Conservation (phyloP, 53 echinoderm and acorn worm genomes). For the Zoroaster sp. region DNA sequence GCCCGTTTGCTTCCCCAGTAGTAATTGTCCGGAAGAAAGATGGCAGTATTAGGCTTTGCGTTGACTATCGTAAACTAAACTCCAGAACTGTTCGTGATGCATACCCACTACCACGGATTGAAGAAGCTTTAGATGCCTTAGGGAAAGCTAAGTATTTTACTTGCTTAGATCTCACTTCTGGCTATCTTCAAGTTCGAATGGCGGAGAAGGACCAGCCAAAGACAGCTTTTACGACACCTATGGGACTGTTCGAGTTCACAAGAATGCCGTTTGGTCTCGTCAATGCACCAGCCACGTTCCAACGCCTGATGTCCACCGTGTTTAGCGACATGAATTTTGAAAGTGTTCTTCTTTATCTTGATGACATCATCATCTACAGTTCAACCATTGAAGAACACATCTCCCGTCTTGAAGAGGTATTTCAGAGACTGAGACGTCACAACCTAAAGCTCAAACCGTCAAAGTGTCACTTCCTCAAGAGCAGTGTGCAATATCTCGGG, state of each 20-base stretch:
- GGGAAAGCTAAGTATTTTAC: slow-evolving; percentile 57
- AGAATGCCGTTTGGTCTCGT: slow-evolving; percentile 46
- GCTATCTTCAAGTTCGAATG: slow-evolving; percentile 28
- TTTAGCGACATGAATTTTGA: slow-evolving; percentile 32
- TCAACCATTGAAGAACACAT: slow-evolving; percentile 30
- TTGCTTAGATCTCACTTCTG: slow-evolving; percentile 47
- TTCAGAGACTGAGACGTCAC: background rate
- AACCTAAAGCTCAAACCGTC: background rate
- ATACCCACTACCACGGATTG: slow-evolving; percentile 33
- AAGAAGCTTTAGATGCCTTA: slow-evolving; percentile 31
- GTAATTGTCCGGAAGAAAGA: slow-evolving; percentile 49
- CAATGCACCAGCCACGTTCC: slow-evolving; percentile 51
- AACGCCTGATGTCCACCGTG: slow-evolving; percentile 42
- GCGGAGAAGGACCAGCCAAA: background rate
- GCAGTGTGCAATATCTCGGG: slow-evolving; percentile 16
- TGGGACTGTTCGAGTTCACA: slow-evolving; percentile 35
- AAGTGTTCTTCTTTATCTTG: slow-evolving; percentile 32
- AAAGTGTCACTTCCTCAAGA: slow-evolving; percentile 26
- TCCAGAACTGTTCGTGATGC: slow-evolving; percentile 31
- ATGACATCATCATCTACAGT: slow-evolving; percentile 50
- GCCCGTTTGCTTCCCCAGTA: slow-evolving; percentile 50
- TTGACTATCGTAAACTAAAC: slow-evolving; percentile 44
- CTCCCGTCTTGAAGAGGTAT: background rate
- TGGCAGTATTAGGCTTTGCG: slow-evolving; percentile 17
- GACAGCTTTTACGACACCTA: slow-evolving; percentile 33